Conservation (phyloP, 2,113 vertebrate genomes). For the Ondatra zibethicus region DNA sequence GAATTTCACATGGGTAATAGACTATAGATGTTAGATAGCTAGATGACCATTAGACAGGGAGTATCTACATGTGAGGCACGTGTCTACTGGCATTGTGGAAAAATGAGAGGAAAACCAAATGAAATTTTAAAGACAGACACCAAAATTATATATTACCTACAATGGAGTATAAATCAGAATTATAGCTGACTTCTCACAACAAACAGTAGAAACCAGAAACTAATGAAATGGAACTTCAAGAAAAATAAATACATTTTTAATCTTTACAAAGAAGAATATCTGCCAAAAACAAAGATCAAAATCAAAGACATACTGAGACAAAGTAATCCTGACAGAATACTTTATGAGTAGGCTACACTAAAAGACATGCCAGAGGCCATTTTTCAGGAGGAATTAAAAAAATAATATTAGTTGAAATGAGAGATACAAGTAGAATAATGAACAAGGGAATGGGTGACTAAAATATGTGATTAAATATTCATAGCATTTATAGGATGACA, state of each 20-base stretch:
- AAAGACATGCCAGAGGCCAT: not conserved
- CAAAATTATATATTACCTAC: not conserved
- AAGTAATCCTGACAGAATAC: slow-evolving; percentile 43
- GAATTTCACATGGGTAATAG: not conserved
- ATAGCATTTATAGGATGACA: not conserved
- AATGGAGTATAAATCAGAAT: not conserved
- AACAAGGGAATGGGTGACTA: not conserved
- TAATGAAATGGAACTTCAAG: slow-evolving; percentile 17
- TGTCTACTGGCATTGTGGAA: not conserved
- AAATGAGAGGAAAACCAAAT: slow-evolving; percentile 27
- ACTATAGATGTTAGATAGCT: not conserved
- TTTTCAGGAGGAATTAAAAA: slow-evolving; percentile 13
- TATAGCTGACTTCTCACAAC: not conserved
- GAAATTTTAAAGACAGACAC: not conserved
- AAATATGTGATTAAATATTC: not conserved
- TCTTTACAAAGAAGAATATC: not conserved
- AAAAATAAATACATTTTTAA: not conserved
- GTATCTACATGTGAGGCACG: not conserved
- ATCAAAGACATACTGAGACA: not conserved
- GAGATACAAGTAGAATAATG: not conserved
- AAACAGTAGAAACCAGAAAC: not conserved
- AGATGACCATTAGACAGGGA: not conserved
- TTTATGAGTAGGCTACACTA: not conserved
- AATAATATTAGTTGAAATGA: not conserved
- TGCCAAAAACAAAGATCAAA: slow-evolving; percentile 36